Base-by-base conservation (phyloP, 2,888 invertebrate species). In the Watsonalla binaria region DNA sequence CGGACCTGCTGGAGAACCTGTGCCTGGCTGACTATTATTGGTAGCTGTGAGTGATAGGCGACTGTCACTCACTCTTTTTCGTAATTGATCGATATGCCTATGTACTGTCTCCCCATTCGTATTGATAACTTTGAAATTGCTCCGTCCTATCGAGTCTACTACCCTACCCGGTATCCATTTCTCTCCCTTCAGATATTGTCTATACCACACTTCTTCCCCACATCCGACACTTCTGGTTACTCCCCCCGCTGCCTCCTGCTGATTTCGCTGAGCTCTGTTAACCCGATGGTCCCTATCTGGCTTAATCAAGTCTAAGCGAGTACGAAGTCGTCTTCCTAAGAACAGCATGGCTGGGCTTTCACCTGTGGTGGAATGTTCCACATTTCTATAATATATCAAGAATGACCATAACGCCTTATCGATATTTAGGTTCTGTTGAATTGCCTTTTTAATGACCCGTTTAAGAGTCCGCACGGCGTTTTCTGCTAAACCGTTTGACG, bases 401-500 rank as follows among this genome's bases (percentile, higher is more conserved):
- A 59, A 64, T 35, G 54, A 52, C 1, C 52, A 45, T 51, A 58
- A 47, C 6, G 55, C 53, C 8, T 35, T 13, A 8, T 54, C 35
- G 9, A 62, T 34, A 35, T 62, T 51, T 13, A 42, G 35, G 0
- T 45, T 45, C 7, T 58, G 54, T 2, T 15, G 14, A 15, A 56
- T 5, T 0, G 63, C 65, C 42, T 63, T 65, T 53, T 59, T 58
- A 7, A 62, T 58, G 4, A 55, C 63, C 13, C 51, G 52, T 49
- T 62, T 61, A 11, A 54, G 13, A 5, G 50, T 59, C 11, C 47
- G 51, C 0, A 65, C 63, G 0, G 61, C 59, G 45, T 63, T 64
- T 54, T 65, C 62, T 0, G 62, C 65, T 0, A 58, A 57, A 6
- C 62, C 63, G 14, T 67, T 66, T 0, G 60, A 61, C 0, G 65